phyloP scores from a whole-genome alignment of 2,797 vertebrate genomes.

The Coranthus polyacanthus region DNA sequence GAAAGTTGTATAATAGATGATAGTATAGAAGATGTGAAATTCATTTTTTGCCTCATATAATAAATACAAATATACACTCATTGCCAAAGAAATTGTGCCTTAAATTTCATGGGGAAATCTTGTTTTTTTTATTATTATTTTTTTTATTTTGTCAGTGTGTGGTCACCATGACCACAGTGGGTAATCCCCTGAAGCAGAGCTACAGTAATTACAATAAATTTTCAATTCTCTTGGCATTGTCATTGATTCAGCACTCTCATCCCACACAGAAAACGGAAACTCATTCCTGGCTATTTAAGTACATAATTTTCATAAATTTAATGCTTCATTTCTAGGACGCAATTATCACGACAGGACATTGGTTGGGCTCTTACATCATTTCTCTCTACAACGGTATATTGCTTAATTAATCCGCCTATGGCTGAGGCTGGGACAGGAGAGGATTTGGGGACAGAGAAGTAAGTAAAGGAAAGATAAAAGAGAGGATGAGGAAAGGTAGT shows the following conservation, averaged over 20 bases:
- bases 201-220: slow-evolving; percentile 42
- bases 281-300: slow-evolving; percentile 8
- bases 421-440: slow-evolving; percentile 9
- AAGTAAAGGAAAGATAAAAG: slow-evolving; percentile 18
- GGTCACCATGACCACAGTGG: slow-evolving; percentile 3
- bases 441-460: neutral
- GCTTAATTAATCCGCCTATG: slow-evolving; percentile 57
- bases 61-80: neutral
- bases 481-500: slow-evolving; percentile 19
- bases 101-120: no score
- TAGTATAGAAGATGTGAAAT: neutral
- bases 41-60: neutral
- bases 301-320: slow-evolving; percentile 40
- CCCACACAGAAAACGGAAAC: slow-evolving; percentile 23
- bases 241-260: slow-evolving; percentile 18
- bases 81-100: neutral
- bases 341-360: slow-evolving; percentile 55
- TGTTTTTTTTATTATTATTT: no score
- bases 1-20: no score
- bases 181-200: slow-evolving; percentile 11
- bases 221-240: slow-evolving; percentile 5
- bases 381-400: slow-evolving; percentile 42
- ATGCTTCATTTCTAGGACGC: slow-evolving; percentile 35
- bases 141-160: neutral
- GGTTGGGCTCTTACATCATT: slow-evolving; percentile 24